Base-by-base conservation (phyloP, 2,113 vertebrate species). In the Pangasianodon hypophthalmus region DNA sequence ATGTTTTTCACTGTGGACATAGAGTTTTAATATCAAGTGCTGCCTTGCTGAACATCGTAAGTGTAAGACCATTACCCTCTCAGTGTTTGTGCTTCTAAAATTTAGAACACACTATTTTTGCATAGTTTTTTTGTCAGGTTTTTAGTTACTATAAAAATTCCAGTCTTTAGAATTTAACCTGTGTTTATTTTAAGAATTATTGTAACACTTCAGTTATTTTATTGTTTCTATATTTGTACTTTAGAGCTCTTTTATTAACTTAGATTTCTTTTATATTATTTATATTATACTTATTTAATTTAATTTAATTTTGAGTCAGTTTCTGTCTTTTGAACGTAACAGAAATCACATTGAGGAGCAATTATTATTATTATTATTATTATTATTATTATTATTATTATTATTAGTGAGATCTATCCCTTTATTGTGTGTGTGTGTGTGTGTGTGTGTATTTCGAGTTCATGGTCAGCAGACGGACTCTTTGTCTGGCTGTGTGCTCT, bases 401-500 rank as follows among this genome's bases (percentile, higher is more conserved):
- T 69, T 69, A 69, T 69, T 69, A 71, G 16, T 41, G 8, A 19
- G 41, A 73, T 18, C 21, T 26, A 48, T 48, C 10, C 48, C 44
- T 13, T 48, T 10, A 13, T 7, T 52, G 6, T 41, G 11, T n/a
- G 48, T 80, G 46, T 50, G 79, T 79, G 75, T 24, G 80, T 69
- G 29, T 14, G n/a, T 29, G 41, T 11, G 75, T 50, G 26, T 29
- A 46, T 50, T 85, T 89, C 52, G 83, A 88, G 88, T 92, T 92
- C 90, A 92, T n/a, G 90, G 90, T 92, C 91, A 92, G 69, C 83
- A 87, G 86, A 88, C 88, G 69, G 84, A 41, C 79, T 41, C 91
- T 89, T 82, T 88, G 90, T 92, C 85, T 77, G 80, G 73, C 64
- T 90, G 79, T 90, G 87, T 58, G 71, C 87, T 46, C 18, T 62